Conservation (phyloP, 2,113 vertebrate species). For the Xyrauchen texanus region DNA sequence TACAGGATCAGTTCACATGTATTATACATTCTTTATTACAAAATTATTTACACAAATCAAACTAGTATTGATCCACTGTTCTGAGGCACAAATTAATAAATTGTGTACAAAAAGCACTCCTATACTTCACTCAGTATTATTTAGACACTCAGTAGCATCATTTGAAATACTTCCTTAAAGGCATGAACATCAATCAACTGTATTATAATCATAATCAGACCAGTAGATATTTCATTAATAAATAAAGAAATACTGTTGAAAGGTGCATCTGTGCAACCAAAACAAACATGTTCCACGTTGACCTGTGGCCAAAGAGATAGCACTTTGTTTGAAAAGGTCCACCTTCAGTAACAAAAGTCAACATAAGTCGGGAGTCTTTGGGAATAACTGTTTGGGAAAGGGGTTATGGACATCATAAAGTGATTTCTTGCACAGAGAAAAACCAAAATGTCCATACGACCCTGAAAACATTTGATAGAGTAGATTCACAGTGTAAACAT, state of each 20-base stretch:
- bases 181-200: not conserved
- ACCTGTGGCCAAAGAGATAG: slow-evolving; percentile 1
- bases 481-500: slow-evolving; percentile 49
- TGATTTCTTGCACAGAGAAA: slow-evolving; percentile 37
- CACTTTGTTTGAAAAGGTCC: slow-evolving; percentile 1
- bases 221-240: not conserved
- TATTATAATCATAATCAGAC: not conserved
- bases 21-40: slow-evolving; percentile 55
- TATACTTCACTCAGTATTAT: slow-evolving; percentile 15
- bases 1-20: slow-evolving; percentile 53
- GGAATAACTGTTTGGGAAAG: slow-evolving; percentile 33
- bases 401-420: not conserved
- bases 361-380: slow-evolving; percentile 26
- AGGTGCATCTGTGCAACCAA: slow-evolving; percentile 44
- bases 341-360: slow-evolving; percentile 12
- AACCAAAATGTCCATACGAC: too few relatives aligned
- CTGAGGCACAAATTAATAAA: slow-evolving; percentile 51
- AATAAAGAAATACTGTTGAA: slow-evolving; percentile 47
- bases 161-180: too few relatives aligned
- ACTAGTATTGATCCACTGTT: slow-evolving; percentile 32
- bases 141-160: too few relatives aligned
- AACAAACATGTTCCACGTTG: slow-evolving; percentile 7
- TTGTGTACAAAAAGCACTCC: slow-evolving; percentile 46
- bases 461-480: not conserved
- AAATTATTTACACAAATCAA: slow-evolving; percentile 56